phyloP scores from a whole-genome alignment of 2,113 vertebrate species.

The Hippocampus mohnikei region DNA sequence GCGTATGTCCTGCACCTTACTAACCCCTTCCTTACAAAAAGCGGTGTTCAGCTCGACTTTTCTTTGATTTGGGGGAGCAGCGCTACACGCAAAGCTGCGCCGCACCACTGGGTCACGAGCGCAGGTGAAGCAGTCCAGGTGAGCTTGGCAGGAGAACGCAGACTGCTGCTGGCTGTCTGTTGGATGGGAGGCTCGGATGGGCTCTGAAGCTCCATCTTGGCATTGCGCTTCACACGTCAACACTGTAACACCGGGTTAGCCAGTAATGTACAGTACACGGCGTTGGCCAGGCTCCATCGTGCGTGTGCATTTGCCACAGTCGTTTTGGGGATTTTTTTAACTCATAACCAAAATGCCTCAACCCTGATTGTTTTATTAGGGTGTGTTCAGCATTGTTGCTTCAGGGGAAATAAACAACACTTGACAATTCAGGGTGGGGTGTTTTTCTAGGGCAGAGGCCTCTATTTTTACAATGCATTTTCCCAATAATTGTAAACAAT shows the following conservation, averaged over 20 bases:
- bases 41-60: conserved; percentile 27
- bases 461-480: background rate
- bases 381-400: conserved; percentile 33
- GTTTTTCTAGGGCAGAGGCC: background rate
- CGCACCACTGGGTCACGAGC: conserved; percentile 65
- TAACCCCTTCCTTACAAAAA: conserved; percentile 30
- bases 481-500: background rate
- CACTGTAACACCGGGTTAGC: conserved; percentile 52
- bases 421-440: no score
- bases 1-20: conserved; percentile 29
- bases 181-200: conserved; percentile 52
- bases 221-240: conserved; percentile 61
- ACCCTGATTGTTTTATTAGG: conserved; percentile 52
- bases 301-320: conserved; percentile 12
- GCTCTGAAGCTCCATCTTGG: conserved; percentile 62
- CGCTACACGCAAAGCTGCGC: conserved; percentile 34
- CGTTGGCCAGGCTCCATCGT: conserved; percentile 53
- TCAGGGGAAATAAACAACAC: conserved; percentile 15
- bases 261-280: conserved; percentile 41
- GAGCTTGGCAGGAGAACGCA: conserved; percentile 68
- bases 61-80: conserved; percentile 60
- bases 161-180: conserved; percentile 36
- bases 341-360: conserved; percentile 22
- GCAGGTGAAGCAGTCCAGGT: conserved; percentile 70
- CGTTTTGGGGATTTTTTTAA: conserved; percentile 11